Evolutionary conservation across 1,140 invertebrate genomes (phyloP).

Genomic region (Zophobas morio): DNA sequence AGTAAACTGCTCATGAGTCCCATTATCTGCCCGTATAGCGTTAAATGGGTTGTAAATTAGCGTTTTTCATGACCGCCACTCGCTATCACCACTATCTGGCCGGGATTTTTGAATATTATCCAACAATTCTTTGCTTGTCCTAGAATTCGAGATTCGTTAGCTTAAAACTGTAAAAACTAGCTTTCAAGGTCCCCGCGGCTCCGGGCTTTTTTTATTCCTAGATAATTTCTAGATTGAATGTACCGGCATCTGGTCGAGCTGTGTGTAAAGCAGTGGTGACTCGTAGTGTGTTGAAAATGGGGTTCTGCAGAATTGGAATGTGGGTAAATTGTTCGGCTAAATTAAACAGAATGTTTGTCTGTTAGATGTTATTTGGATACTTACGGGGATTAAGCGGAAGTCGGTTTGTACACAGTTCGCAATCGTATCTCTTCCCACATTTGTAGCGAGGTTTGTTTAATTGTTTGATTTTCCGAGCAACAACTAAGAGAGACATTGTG

Average conservation of each 20-base stretch:
- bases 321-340: no score
- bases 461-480: no score
- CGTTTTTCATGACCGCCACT: neutral
- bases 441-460: no score
- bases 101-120: conserved; percentile 20
- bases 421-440: no score
- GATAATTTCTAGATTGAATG: conserved; percentile 49
- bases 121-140: conserved; percentile 34
- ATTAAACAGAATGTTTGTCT: no score
- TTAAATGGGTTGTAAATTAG: conserved; percentile 47
- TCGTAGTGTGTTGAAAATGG: no score
- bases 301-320: no score
- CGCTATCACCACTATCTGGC: neutral
- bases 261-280: conserved; percentile 5
- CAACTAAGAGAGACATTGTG: no score
- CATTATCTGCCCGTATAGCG: conserved; percentile 46
- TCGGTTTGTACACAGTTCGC: no score
- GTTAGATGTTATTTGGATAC: no score
- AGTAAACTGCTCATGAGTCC: conserved; percentile 39
- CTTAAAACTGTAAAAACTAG: conserved; percentile 46
- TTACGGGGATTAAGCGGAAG: no score
- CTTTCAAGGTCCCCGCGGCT: conserved; percentile 40
- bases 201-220: conserved; percentile 41
- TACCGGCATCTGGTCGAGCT: conserved; percentile 44
- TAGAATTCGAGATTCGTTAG: conserved; percentile 29